phyloP scores from a whole-genome alignment of 2,113 vertebrate species.

The Corythornis cristatus region DNA sequence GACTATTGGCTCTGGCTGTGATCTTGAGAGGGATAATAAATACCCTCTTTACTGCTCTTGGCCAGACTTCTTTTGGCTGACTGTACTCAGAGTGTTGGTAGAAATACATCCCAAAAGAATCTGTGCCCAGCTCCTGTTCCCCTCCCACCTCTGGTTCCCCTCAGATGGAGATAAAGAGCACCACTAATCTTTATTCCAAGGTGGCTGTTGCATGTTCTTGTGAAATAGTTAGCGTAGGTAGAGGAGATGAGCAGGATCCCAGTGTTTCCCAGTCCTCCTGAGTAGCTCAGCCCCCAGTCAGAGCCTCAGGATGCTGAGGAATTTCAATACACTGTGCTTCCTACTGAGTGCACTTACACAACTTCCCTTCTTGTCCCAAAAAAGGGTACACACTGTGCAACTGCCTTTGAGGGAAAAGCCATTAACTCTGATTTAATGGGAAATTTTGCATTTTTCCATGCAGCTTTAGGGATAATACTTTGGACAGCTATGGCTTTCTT shows the following conservation, averaged over 20 bases:
- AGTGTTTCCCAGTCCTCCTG: not conserved
- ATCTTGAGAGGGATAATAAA: conserved; percentile 7
- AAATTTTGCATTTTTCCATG: not conserved
- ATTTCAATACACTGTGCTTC: not conserved
- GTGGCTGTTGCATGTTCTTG: not conserved
- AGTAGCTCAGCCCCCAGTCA: not conserved
- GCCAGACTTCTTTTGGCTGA: not conserved
- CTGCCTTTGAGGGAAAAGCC: not conserved
- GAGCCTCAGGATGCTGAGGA: not conserved
- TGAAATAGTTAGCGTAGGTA: not conserved
- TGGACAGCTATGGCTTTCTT: not conserved
- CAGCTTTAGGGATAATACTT: not conserved
- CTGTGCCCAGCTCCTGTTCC: not conserved
- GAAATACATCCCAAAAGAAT: not conserved
- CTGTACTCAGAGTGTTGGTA: not conserved
- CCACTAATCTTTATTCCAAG: not conserved
- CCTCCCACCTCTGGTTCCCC: not conserved
- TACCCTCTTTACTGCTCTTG: not conserved
- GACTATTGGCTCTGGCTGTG: not conserved
- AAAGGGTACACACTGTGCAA: not conserved
- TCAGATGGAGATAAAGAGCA: not conserved
- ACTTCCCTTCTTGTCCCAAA: not conserved
- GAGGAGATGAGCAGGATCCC: not conserved
- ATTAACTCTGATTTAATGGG: not conserved
- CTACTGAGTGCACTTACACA: not conserved